Conservation (phyloP, 2,113 vertebrate species). For the Nematolebias whitei region DNA sequence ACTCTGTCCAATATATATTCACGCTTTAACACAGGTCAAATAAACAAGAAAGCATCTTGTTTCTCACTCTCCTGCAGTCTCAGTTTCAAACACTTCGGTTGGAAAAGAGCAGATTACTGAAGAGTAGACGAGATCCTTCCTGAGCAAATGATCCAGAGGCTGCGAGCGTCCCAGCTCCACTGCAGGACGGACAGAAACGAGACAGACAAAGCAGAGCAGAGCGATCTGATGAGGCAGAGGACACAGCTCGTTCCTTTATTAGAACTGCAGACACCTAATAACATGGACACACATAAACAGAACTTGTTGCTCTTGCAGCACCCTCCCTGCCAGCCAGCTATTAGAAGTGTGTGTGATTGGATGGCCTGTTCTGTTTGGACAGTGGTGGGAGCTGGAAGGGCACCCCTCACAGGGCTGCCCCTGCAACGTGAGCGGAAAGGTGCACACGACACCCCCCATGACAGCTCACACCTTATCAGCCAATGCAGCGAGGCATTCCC, state of each 20-base stretch:
- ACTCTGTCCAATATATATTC: conserved; percentile 21
- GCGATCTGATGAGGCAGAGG: conserved; percentile 75
- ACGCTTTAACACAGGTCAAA: conserved; percentile 41
- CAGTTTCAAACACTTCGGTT: conserved; percentile 19
- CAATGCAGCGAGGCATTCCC: conserved; percentile 71
- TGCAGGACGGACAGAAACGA: conserved; percentile 39
- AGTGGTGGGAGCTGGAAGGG: conserved; percentile 44
- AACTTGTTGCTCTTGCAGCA: conserved; percentile 62
- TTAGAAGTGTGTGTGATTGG: conserved; percentile 56
- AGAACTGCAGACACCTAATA: conserved; percentile 80
- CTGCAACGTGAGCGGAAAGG: conserved; percentile 75
- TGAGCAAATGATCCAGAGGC: conserved; percentile 60
- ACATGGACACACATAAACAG: conserved; percentile 56
- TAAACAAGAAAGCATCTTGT: conserved; percentile 37
- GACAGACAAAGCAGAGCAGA: conserved; percentile 65
- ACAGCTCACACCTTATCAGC: conserved; percentile 69
- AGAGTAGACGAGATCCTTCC: conserved; percentile 9
- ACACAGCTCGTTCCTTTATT: conserved; percentile 79
- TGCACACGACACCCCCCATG: conserved; percentile 73
- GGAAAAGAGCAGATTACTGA: background rate
- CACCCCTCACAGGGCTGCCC: conserved; percentile 72
- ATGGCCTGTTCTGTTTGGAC: conserved; percentile 69
- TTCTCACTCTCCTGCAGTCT: conserved; percentile 18
- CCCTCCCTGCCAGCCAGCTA: conserved; percentile 53
- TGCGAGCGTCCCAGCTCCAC: conserved; percentile 49